A percentile compares a stretch with the other conserved stretches of the same genome.
phyloP scores from a whole-genome alignment of 92 coral and sea anemone genomes.

The Epizoanthus rinbou region DNA sequence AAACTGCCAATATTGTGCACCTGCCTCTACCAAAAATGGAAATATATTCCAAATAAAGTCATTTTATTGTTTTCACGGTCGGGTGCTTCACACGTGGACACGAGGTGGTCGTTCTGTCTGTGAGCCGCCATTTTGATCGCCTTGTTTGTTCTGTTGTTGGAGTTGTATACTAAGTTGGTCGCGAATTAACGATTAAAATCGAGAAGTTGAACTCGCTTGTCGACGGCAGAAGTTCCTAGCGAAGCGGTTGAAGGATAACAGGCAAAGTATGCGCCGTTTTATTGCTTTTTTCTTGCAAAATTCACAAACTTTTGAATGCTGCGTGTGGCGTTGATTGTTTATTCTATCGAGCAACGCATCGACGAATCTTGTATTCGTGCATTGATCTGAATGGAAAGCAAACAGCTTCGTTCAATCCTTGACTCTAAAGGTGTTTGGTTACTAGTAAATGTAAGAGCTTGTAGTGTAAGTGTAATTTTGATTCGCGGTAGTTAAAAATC shows the following conservation, averaged over 20 bases:
- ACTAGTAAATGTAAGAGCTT: not conserved
- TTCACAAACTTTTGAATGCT: not conserved
- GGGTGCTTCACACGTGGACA: conserved; percentile 27
- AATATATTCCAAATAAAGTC: conserved; percentile 39
- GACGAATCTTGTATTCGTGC: conserved; percentile 8
- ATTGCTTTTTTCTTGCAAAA: conserved; percentile 20
- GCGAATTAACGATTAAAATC: conserved; percentile 41
- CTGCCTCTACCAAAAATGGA: conserved; percentile 31
- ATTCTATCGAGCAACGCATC: conserved; percentile 22
- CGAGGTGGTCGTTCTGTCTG: conserved; percentile 32
- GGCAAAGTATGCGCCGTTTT: conserved; percentile 93
- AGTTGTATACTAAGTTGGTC: conserved; percentile 36
- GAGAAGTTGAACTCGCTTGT: conserved; percentile 35
- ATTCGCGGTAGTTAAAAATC: not conserved
- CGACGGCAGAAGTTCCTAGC: conserved; percentile 60
- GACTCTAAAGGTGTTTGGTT: not conserved
- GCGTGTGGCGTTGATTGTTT: conserved; percentile 5
- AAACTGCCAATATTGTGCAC: conserved; percentile 30
- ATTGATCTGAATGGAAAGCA: conserved; percentile 2
- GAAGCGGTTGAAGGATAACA: conserved; percentile 78
- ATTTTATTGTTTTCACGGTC: conserved; percentile 31
- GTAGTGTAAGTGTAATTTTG: not conserved
- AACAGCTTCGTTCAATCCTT: not conserved
- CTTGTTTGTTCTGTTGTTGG: conserved; percentile 20
- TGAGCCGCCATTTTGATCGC: conserved; percentile 54